Percentiles rank a stretch among this genome's conserved stretches.
These are phyloP conservation scores for Sitobion miscanthi DNA, from an alignment of 1,140 invertebrate species.

Conservation along the genomic window DNA sequence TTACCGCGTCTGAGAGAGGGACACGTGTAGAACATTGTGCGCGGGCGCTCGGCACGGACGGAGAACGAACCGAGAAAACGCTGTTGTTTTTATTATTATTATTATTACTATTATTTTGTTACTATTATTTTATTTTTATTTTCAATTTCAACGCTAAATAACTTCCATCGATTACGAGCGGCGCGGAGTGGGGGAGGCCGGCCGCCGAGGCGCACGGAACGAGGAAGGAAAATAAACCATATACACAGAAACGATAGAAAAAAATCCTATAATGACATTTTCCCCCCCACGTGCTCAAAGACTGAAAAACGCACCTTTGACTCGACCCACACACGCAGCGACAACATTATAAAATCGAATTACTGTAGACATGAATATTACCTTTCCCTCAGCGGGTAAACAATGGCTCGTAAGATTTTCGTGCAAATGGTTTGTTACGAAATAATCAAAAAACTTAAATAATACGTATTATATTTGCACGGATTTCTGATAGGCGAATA, in stretches of 20 bases:
- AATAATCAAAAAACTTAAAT: conserved; percentile 23
- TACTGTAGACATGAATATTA: conserved; percentile 41
- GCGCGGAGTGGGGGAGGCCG: background rate
- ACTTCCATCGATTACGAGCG: conserved; percentile 35
- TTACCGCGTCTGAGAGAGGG: background rate
- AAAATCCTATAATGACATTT: conserved; percentile 48
- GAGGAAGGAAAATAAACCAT: background rate
- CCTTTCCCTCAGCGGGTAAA: background rate
- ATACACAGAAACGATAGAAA: background rate
- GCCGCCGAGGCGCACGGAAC: background rate
- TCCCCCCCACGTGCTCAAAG: background rate
- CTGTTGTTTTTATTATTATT: conserved; percentile 24
- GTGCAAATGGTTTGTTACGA: conserved; percentile 25
- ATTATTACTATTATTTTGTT: conserved; percentile 4
- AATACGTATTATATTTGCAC: background rate
- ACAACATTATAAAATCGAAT: conserved; percentile 37
- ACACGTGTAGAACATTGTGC: background rate
- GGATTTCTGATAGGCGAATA: background rate
- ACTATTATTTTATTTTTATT: background rate
- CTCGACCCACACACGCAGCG: conserved; percentile 26
- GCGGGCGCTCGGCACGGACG: background rate
- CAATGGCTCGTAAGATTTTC: background rate
- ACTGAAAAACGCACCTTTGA: conserved; percentile 43
- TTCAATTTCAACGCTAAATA: conserved; percentile 51
- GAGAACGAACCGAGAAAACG: background rate